Conservation (phyloP, 2,113 vertebrate genomes). For the Taxidea taxus region DNA sequence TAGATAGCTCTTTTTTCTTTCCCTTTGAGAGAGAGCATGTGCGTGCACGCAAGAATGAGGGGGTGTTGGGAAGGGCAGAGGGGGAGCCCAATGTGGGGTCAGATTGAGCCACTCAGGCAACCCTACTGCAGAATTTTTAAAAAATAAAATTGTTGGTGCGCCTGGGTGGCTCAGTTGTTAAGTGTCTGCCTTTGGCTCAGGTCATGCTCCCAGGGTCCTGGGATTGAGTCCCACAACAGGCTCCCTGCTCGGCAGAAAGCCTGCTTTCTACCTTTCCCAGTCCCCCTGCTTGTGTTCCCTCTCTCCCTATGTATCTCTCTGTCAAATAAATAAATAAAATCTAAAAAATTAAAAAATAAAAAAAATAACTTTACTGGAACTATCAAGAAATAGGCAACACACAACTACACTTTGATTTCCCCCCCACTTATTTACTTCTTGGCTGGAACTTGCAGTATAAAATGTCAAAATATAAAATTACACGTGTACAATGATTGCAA, state of each 20-base stretch:
- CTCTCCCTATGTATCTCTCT: no score
- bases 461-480: background rate
- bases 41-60: rapidly evolving
- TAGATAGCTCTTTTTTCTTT: background rate
- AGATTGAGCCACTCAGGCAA: background rate
- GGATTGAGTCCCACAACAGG: no score
- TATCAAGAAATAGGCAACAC: background rate
- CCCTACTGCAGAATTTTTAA: background rate
- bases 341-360: no score
- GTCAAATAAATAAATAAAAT: no score
- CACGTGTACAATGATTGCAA: background rate
- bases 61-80: background rate
- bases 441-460: background rate
- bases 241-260: no score
- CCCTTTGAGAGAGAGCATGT: background rate
- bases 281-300: no score
- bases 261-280: no score
- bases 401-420: background rate
- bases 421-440: background rate
- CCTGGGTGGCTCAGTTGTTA: no score
- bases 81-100: background rate
- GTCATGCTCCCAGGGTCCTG: no score
- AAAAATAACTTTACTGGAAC: background rate
- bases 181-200: no score
- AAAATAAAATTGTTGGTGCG: background rate